These are phyloP conservation scores for Halictus ligatus DNA, from an alignment of 2,888 invertebrate genomes.

Conservation along the genomic window DNA sequence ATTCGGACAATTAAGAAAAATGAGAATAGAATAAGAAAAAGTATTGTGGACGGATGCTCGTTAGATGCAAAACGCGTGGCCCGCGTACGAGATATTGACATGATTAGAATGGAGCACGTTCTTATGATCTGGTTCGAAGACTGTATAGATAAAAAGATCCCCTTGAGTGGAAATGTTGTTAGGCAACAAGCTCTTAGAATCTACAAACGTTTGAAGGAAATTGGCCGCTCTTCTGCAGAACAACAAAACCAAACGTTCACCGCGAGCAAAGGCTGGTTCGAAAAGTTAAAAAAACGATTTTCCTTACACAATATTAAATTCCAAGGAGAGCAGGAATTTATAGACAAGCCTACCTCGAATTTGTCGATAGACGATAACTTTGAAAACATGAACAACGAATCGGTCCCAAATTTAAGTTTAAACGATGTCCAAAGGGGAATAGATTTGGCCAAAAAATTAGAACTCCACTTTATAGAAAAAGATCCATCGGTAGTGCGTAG, in stretches of 20 bases:
- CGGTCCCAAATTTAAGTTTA: constrained; percentile 17
- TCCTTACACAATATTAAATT: constrained; percentile 58
- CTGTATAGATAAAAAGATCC: constrained; percentile 57
- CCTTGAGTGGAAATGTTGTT: constrained; percentile 59
- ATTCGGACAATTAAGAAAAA: constrained; percentile 58
- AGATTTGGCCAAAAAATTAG: constrained; percentile 35
- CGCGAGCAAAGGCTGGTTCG: constrained; percentile 65
- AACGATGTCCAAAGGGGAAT: constrained; percentile 26
- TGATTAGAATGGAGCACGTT: constrained; percentile 59
- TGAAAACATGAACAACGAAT: constrained; percentile 14
- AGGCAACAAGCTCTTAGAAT: constrained; percentile 62
- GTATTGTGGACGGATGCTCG: constrained; percentile 51
- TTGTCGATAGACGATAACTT: constrained; percentile 52
- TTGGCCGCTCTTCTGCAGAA: constrained; percentile 52
- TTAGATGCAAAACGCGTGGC: constrained; percentile 56
- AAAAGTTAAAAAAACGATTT: constrained; percentile 58
- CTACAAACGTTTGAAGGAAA: constrained; percentile 59
- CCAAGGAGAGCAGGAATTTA: constrained; percentile 62
- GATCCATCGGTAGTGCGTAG: constrained; percentile 26
- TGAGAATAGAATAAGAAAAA: constrained; percentile 53
- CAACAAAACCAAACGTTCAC: constrained; percentile 54
- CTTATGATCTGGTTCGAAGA: constrained; percentile 60
- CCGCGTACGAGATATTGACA: constrained; percentile 54
- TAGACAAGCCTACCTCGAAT: constrained; percentile 45
- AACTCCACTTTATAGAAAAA: constrained; percentile 27